phyloP scores from a whole-genome alignment of 2,113 vertebrate genomes.

The Cnemophilus loriae region DNA sequence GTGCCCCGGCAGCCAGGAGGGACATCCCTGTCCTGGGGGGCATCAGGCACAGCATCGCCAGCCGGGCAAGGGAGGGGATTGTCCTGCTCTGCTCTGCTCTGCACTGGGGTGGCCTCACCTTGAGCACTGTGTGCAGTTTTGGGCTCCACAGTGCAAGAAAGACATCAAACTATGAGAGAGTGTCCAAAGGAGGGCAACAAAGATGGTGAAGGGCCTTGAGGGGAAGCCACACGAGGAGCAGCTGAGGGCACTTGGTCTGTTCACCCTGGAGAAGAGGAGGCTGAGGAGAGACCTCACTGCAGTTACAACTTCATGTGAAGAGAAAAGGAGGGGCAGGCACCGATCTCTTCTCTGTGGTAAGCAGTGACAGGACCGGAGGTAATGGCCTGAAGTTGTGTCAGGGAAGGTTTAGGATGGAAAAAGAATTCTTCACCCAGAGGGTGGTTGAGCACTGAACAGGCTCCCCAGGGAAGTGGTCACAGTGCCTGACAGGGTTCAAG shows the following conservation, averaged over 20 bases:
- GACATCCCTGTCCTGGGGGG: rapidly evolving
- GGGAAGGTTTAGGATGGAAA: not conserved
- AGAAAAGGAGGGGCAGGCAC: rapidly evolving
- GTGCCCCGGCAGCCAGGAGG: not conserved
- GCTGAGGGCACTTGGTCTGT: rapidly evolving
- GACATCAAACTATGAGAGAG: not conserved
- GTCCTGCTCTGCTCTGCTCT: not conserved
- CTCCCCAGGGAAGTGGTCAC: not conserved
- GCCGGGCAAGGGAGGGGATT: rapidly evolving
- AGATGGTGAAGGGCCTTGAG: not conserved
- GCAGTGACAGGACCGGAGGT: rapidly evolving
- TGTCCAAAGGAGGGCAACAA: not conserved
- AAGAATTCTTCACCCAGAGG: not conserved
- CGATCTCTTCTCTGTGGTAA: not conserved
- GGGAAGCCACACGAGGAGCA: rapidly evolving
- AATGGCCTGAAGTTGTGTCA: not conserved
- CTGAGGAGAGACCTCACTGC: no score
- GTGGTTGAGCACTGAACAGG: not conserved
- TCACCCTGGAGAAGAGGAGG: not conserved
- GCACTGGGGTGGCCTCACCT: rapidly evolving
- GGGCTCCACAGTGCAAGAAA: not conserved
- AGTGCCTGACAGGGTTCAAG: not conserved
- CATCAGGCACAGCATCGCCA: rapidly evolving
- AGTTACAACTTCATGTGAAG: no score
- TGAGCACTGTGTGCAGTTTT: rapidly evolving